Conservation (phyloP, 1,140 invertebrate species). For the Drosophila guanche region DNA sequence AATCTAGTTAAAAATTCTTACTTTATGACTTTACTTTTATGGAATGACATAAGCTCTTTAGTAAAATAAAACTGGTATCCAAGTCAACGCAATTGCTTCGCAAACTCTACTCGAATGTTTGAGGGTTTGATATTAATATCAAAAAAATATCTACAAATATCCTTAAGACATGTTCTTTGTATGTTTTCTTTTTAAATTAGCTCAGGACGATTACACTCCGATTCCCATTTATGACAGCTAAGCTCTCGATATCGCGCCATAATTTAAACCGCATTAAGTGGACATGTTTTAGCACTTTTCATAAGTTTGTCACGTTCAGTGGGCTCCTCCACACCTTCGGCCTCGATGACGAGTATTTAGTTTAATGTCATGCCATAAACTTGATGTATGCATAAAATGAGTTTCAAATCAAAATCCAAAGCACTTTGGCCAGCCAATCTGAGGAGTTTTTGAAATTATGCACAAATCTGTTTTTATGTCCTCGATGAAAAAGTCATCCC, state of each 20-base stretch:
- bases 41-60: too few relatives aligned
- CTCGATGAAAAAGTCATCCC: constrained; percentile 26
- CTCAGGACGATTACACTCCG: not conserved
- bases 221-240: not conserved
- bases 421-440: constrained; percentile 12
- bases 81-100: too few relatives aligned
- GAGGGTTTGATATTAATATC: too few relatives aligned
- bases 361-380: constrained; percentile 60
- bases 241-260: constrained; percentile 2
- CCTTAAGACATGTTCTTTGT: too few relatives aligned
- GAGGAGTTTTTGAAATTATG: constrained; percentile 56
- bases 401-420: constrained; percentile 38
- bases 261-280: constrained; percentile 20
- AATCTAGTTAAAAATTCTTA: not conserved
- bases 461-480: constrained; percentile 69
- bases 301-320: constrained; percentile 45
- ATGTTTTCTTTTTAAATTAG: too few relatives aligned
- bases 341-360: constrained; percentile 24
- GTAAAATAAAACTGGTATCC: too few relatives aligned
- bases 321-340: constrained; percentile 5
- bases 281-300: constrained; percentile 37
- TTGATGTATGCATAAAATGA: constrained; percentile 29
- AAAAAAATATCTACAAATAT: too few relatives aligned
- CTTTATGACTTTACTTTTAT: too few relatives aligned
- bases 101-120: too few relatives aligned